Conservation (phyloP, 2,888 invertebrate genomes). For the Notodonta ziczac region DNA sequence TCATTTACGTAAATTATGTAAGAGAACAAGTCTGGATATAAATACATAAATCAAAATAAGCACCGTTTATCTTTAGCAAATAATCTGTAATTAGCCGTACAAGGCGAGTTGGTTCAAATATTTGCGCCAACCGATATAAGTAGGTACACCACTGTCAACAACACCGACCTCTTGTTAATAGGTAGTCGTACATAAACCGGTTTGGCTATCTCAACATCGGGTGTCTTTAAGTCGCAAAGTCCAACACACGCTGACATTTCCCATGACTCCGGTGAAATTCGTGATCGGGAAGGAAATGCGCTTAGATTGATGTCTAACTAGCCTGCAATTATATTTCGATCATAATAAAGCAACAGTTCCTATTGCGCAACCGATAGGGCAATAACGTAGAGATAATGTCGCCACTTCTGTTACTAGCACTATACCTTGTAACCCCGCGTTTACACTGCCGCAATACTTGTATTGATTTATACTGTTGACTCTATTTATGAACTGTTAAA, state of each 20-base stretch:
- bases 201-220: slow-evolving; percentile 54
- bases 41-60: slow-evolving; percentile 24
- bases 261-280: slow-evolving; percentile 68
- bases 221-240: slow-evolving; percentile 38
- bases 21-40: slow-evolving; percentile 7
- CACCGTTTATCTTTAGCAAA: slow-evolving; percentile 55
- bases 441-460: too few relatives aligned
- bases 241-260: slow-evolving; percentile 67
- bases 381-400: slow-evolving; percentile 10
- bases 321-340: slow-evolving; percentile 62
- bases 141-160: slow-evolving; percentile 52
- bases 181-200: slow-evolving; percentile 51
- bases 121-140: slow-evolving; percentile 59
- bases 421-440: too few relatives aligned
- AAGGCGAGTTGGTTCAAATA: slow-evolving; percentile 56
- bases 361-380: slow-evolving; percentile 53
- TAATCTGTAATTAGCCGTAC: slow-evolving; percentile 56
- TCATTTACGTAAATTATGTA: neutral
- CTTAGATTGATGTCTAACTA: slow-evolving; percentile 60
- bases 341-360: slow-evolving; percentile 55
- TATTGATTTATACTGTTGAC: too few relatives aligned
- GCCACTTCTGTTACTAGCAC: neutral
- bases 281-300: slow-evolving; percentile 66
- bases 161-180: slow-evolving; percentile 42
- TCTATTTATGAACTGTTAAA: too few relatives aligned